Base-by-base conservation (phyloP, 2,797 vertebrate species). In the Threskiornis aethiopicus region DNA sequence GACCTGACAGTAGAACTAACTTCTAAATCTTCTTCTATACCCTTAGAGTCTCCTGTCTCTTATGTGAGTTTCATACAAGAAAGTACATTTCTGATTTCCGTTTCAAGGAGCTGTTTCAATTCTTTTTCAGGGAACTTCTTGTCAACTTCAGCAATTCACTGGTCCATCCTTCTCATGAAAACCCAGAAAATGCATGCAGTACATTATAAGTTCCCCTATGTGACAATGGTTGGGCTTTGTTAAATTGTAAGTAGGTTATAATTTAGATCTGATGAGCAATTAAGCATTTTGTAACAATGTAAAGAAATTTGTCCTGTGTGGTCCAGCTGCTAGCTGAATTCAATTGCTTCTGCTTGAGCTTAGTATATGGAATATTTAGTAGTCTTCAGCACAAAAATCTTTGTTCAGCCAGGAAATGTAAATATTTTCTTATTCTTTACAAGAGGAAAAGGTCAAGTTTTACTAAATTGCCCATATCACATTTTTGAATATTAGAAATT, bases 51-150 rank as follows among this genome's bases (percentile, higher is more conserved):
- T 90, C 24, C 35, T 64, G 21, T n/a, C 87, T 97, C 97, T 94
- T 96, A 72, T 51, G 97, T 96, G 96, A 98, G 69, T 97, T 97
- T 98, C 96, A 87, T 96, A 96, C 97, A 95, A 96, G 97, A 92
- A 78, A 89, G 14, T 55, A 52, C 8, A 21, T 83, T 95, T 91
- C 64, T 0, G 0, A 88, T 73, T 84, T 90, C 61, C 16, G 51
- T 78, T 95, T 90, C 22, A 76, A 88, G 37, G 13, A 86, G 4
- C 5, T 41, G 6, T 70, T 94, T 85, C 42, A 59, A 59, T 77
- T 89, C 37, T 70, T 77, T 94, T 91, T 77, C 51, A 70, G 66
- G 59, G 71, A 93, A 81, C n/a, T 67, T 67, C 67, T 95, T 87
- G 35, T 78, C 72, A 82, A 2, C 51, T 84, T 93, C 37, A 65